These are phyloP conservation scores for Parazoanthus swiftii DNA, from an alignment of 92 coral and sea anemone species.

Conservation along the genomic window DNA sequence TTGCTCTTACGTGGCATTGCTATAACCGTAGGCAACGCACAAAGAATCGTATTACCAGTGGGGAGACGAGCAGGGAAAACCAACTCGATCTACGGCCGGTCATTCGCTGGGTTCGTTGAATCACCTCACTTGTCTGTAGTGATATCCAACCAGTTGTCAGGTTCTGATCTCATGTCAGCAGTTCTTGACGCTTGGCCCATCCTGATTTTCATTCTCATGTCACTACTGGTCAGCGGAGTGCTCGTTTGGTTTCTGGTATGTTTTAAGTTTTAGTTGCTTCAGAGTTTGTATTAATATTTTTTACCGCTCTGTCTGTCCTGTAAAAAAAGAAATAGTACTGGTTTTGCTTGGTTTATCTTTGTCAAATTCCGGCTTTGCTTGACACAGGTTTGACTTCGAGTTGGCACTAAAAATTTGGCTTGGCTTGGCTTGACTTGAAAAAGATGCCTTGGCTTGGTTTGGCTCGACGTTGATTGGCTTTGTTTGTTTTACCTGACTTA, in stretches of 20 bases:
- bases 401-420: no score
- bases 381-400: no score
- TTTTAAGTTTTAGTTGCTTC: not conserved
- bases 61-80: slow-evolving; percentile 58
- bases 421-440: no score
- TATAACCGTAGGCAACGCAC: not conserved
- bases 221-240: slow-evolving; percentile 80
- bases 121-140: slow-evolving; percentile 88
- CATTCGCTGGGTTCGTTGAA: slow-evolving; percentile 75
- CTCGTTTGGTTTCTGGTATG: slow-evolving; percentile 84
- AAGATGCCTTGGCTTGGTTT: not conserved
- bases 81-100: slow-evolving; percentile 51
- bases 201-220: slow-evolving; percentile 77
- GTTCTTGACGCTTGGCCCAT: slow-evolving; percentile 94
- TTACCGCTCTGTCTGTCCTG: not conserved
- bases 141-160: slow-evolving; percentile 66
- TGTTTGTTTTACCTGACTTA: no score
- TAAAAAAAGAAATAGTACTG: no score
- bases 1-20: not conserved
- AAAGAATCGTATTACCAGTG: slow-evolving; percentile 65
- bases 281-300: not conserved
- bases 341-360: no score
- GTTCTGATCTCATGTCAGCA: slow-evolving; percentile 80
- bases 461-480: not conserved
- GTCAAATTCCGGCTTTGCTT: no score